These are phyloP conservation scores for Calcarius lapponicus DNA, from an alignment of 2,797 vertebrate genomes.

Conservation along the genomic window DNA sequence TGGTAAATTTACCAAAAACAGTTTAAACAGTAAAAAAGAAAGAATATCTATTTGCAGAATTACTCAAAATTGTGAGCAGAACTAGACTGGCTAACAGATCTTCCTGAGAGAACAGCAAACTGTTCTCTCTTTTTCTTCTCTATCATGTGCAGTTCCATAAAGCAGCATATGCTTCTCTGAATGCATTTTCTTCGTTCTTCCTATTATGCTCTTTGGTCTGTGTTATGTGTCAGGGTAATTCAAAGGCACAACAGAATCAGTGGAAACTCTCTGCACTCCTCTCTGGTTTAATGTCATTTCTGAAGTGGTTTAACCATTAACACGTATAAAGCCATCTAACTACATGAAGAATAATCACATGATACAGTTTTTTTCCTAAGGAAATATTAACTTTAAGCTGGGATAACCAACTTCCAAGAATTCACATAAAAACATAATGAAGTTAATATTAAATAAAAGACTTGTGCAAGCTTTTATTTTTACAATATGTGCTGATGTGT, in stretches of 20 bases:
- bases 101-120: neutral
- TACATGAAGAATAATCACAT: slow-evolving; percentile 49
- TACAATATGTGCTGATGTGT: slow-evolving; percentile 72
- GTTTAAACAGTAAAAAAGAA: neutral
- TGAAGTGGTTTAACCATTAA: slow-evolving; percentile 54
- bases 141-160: neutral
- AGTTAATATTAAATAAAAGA: slow-evolving; percentile 82
- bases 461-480: slow-evolving; percentile 76
- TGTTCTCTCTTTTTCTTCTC: neutral
- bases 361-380: slow-evolving; percentile 48
- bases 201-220: neutral
- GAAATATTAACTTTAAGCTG: slow-evolving; percentile 73
- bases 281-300: neutral
- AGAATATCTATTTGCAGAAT: neutral
- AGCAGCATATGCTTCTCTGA: neutral
- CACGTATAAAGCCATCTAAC: neutral
- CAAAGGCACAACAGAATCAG: neutral
- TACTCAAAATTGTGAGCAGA: neutral
- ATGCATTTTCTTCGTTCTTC: neutral
- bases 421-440: slow-evolving; percentile 76
- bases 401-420: slow-evolving; percentile 74
- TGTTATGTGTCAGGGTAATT: neutral
- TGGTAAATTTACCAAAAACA: neutral
- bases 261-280: neutral
- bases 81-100: neutral